Evolutionary conservation across 2,797 vertebrate species (phyloP), one percentile per base, ranked within the genome.

Genomic region (Emydoidea blandingii): DNA sequence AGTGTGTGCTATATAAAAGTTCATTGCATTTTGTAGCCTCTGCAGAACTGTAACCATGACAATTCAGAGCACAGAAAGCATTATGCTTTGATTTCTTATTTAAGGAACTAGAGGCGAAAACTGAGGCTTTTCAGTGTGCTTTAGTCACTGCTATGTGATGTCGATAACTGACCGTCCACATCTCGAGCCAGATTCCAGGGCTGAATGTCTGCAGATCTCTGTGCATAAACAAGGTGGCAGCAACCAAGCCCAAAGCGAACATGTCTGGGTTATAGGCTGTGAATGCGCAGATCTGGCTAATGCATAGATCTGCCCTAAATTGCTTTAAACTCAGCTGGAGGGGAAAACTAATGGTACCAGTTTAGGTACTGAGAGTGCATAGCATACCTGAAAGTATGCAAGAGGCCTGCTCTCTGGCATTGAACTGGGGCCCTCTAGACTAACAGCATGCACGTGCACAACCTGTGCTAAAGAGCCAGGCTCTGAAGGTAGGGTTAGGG

Each of bases 51-150:
- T 94, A 88, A 95, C 82, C 83, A 84, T 81, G 85, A 80, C 0
- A 0, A 91, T 92, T 31, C 2, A 0, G 86, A 91, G 81, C 1
- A 25, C 1, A 6, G 53, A 52, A 41, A 53, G 2, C 65, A 78
- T n/a, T 12, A 18, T 9, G 57, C 47, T 44, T 37, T 79, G 49
- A 72, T 49, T 88, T 87, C 84, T 79, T 81, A 54, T 86, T 56
- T 85, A 92, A 93, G 86, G 65, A 86, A 53, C 68, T 78, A 86
- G 29, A 87, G 82, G 72, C 41, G 41, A 85, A 12, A 18, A 53
- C n/a, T 5, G 31, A 53, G 53, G 54, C 62, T 81, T 44, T 23
- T 29, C 44, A 31, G 87, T 23, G 21, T 8, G 6, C 47, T n/a
- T 5, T 0, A 72, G 3, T 12, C 12, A 18, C 29, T 47, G 72